A percentile compares a stretch with the other conserved stretches of the same genome.
These are phyloP conservation scores for Leptobrachium ailaonicum DNA, from an alignment of 2,113 vertebrate species.

Conservation along the genomic window DNA sequence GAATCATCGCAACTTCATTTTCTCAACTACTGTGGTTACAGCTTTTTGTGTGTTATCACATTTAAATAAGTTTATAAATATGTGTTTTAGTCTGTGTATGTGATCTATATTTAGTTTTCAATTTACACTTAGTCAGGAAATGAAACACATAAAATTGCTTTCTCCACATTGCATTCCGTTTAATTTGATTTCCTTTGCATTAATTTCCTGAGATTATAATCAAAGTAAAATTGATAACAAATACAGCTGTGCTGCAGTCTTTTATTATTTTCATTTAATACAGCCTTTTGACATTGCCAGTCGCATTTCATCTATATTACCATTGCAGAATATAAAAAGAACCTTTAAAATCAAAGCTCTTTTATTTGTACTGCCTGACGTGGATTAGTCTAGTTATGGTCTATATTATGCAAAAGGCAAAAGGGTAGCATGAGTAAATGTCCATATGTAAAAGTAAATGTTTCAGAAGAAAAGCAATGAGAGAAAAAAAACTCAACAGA, in stretches of 20 bases:
- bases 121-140: conserved; percentile 21
- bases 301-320: background rate
- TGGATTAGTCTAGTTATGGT: conserved; percentile 2
- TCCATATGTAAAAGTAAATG: too few species aligned
- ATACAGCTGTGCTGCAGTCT: conserved; percentile 10
- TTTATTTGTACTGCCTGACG: conserved; percentile 4
- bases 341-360: background rate
- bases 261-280: conserved; percentile 30
- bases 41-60: too few species aligned
- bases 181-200: conserved; percentile 20
- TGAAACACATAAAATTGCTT: background rate
- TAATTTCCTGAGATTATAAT: conserved; percentile 25
- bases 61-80: too few species aligned
- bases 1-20: too few species aligned
- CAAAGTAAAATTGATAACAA: conserved; percentile 29
- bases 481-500: too few species aligned
- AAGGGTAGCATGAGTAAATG: background rate
- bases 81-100: background rate
- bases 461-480: too few species aligned
- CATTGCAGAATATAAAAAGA: background rate
- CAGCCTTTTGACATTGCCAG: conserved; percentile 3
- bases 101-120: conserved; percentile 25
- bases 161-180: conserved; percentile 9
- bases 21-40: too few species aligned
- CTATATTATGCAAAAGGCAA: background rate